Base-by-base conservation (phyloP, 1,140 invertebrate species). In the Aphaenogaster floridana region DNA sequence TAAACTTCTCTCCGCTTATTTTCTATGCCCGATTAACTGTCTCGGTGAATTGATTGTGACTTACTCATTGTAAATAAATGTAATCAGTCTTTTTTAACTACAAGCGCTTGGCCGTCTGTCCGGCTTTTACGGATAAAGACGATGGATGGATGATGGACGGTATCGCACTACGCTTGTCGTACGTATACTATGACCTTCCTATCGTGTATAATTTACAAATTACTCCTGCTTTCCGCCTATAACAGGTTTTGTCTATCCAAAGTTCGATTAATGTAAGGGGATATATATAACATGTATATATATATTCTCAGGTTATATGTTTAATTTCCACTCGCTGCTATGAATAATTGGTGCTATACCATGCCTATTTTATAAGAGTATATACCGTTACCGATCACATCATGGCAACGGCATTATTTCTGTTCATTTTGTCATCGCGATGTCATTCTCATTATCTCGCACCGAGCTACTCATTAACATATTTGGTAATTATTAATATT, bases 181-280 rank as follows among this genome's bases (percentile, higher is more conserved):
- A 87, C 52, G 79, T 84, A 74, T 79, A 36, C 28, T 28, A 8
- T 59, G 52, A 74, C 59, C 48, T 42, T 80, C 48, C 83, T 88
- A 57, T 69, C 39, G 15, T 39, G 15, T 54, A 21, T 48, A 52
- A 57, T 59, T n/a, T 71, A 42, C 42, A 34, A 45, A n/a, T 52
- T 54, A 68, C 15, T 69, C 15, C 28, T 9, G 52, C 17, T 72
- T 59, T 59, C 3, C 39, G 9, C 76, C 59, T 77, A 4, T 59
- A 76, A 88, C 34, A 86, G 54, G 36, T 86, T 39, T 15, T 69
- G n/a, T 21, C 3, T 48, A 34, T 45, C 1, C 8, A 28, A 54
- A 61, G 59, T 74, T 61, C 8, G 11, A 83, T n/a, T 45, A 28
- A 21, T 81, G 7, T 42, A 36, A 13, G 17, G 28, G 6, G 71